Evolutionary conservation across 1,140 invertebrate species (phyloP).

Genomic region (Drosophila truncata): DNA sequence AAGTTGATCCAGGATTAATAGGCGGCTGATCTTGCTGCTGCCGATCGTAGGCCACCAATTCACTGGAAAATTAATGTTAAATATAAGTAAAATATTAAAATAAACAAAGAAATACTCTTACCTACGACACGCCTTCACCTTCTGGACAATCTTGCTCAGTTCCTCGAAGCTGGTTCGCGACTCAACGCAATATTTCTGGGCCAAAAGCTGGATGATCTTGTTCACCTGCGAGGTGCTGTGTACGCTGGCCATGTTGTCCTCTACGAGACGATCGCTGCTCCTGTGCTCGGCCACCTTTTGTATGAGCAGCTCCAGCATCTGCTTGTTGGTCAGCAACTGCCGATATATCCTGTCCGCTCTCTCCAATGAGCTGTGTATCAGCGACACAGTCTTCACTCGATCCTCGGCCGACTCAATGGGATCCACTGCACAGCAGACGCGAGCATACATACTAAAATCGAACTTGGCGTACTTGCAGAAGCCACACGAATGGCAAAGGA

Average conservation of each 20-base stretch:
- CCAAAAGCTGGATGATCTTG: conserved; percentile 93
- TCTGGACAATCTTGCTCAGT: conserved; percentile 97
- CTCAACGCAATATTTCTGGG: conserved; percentile 97
- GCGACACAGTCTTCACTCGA: conserved; percentile 96
- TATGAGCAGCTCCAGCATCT: conserved; percentile 90
- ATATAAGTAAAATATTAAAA: conserved; percentile 23
- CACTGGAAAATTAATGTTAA: conserved; percentile 86
- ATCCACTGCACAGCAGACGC: conserved; percentile 97
- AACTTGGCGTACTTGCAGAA: conserved; percentile 99
- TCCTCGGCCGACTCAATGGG: conserved; percentile 99
- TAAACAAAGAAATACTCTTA: too few species aligned
- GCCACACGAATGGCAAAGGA: conserved; percentile 98
- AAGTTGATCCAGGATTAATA: conserved; percentile 6
- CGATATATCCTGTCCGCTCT: conserved; percentile 98
- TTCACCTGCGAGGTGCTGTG: conserved; percentile 89
- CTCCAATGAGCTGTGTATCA: conserved; percentile 95
- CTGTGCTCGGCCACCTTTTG: conserved; percentile 84
- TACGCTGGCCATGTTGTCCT: conserved; percentile 86
- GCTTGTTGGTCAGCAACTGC: conserved; percentile 95
- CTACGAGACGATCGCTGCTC: conserved; percentile 80
- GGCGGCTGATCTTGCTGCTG: conserved; percentile 88
- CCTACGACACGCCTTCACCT: conserved; percentile 93
- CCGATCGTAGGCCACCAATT: conserved; percentile 96
- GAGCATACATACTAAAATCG: conserved; percentile 96
- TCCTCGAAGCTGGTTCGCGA: conserved; percentile 98